These are phyloP conservation scores for Zygogramma bicolorata DNA, from an alignment of 2,888 invertebrate species.

Conservation along the genomic window DNA sequence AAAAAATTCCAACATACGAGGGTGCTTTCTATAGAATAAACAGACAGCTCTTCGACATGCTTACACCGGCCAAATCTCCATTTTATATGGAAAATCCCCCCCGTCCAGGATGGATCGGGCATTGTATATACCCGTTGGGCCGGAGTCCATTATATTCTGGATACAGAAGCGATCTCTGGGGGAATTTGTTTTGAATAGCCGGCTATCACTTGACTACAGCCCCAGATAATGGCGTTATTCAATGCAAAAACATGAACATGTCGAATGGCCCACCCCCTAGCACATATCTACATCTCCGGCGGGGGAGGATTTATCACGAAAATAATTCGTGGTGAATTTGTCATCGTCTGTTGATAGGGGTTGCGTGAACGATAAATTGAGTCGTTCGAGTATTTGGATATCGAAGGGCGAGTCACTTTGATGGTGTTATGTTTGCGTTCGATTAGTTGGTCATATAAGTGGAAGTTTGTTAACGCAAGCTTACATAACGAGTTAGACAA, in stretches of 20 bases:
- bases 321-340: slow-evolving; percentile 19
- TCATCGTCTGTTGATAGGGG: slow-evolving; percentile 36
- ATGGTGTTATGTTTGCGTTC: background rate
- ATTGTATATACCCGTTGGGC: background rate
- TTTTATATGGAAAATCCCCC: background rate
- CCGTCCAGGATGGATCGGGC: background rate
- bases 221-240: slow-evolving; percentile 46
- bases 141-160: slow-evolving; percentile 16
- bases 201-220: slow-evolving; percentile 49
- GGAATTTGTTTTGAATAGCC: slow-evolving; percentile 28
- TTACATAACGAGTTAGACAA: too few species aligned
- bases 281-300: slow-evolving; percentile 19
- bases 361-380: slow-evolving; percentile 28
- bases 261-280: slow-evolving; percentile 24
- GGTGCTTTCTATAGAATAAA: background rate
- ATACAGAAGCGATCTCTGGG: slow-evolving; percentile 20
- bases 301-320: slow-evolving; percentile 13
- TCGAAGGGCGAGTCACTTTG: background rate
- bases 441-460: background rate
- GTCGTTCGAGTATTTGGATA: slow-evolving; percentile 23
- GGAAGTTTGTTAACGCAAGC: too few species aligned
- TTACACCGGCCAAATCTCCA: background rate
- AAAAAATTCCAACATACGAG: too few species aligned
- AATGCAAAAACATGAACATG: slow-evolving; percentile 50
- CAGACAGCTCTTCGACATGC: background rate